Base-by-base conservation (phyloP, 2,888 invertebrate species). In the Nysson spinosus region DNA sequence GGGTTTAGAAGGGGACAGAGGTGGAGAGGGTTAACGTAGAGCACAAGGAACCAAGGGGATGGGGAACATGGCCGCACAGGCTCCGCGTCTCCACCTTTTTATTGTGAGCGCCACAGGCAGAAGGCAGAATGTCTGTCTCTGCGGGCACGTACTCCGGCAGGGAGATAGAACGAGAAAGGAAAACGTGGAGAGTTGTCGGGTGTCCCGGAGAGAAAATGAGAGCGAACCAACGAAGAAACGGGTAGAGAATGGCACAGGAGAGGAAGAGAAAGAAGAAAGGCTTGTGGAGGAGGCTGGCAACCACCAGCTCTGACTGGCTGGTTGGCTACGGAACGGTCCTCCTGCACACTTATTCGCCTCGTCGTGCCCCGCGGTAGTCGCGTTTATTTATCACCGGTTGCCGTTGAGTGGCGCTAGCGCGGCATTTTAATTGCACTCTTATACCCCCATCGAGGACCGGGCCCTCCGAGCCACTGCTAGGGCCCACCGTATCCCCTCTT, bases 341-440 rank as follows among this genome's bases (percentile, higher is more conserved):
- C 71, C 69, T 72, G 78, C 81, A 82, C 83, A 81, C 83, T 85
- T 84, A 81, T 83, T 82, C 80, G 65, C 57, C 69, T 75, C 64
- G 56, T 72, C 66, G 73, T 73, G 63, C 72, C n/a, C n/a, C 67
- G 63, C 78, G 77, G 78, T 80, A 78, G 80, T 78, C 78, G 81
- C 79, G 80, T 82, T 86, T 86, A 86, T 86, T 86, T 86, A 86
- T 86, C 85, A 85, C 81, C 83, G 82, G 84, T 84, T 84, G 83
- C 80, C 80, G 82, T 79, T 84, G 86, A 86, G 85, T 86, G 86
- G 86, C 86, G 86, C 85, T 86, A 86, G 83, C 83, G 80, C 84
- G 86, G 85, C 85, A 86, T 86, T 86, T 87, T 85, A 86, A 86
- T 86, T 86, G 86, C 84, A 78, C 85, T 80, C 84, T 82, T 84